Evolutionary conservation across 2,113 vertebrate genomes (phyloP), one percentile per base, ranked within the genome.

Genomic region (Hippocampus barbouri): DNA sequence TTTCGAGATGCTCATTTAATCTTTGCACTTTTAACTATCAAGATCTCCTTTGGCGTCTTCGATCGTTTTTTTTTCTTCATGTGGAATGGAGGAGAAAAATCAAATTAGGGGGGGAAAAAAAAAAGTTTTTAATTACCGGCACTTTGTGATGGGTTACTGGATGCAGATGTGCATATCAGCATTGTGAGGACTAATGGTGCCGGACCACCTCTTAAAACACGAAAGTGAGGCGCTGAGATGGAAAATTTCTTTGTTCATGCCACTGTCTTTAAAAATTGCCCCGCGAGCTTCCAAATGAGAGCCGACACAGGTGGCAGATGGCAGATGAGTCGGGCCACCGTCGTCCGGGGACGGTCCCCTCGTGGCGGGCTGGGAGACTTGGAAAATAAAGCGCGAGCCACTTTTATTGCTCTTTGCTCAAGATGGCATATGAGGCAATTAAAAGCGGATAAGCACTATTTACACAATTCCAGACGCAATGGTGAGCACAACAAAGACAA

Each of bases 401-500:
- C 65, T 75, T 75, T 79, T 81, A 61, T 54, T 88, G 77, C 83
- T 67, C 78, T 84, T 77, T 81, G 81, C 85, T 84, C 75, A 75
- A 84, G 75, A 71, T 74, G 45, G 66, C 80, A 81, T 85, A 78
- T 69, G 70, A 84, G 75, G 89, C 88, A 87, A 90, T 90, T 91
- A 91, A 82, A 83, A 86, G 64, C 41, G 79, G 81, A 83, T 87
- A 86, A 89, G 87, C 71, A 74, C 43, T 88, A 89, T 92, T 90
- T 90, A 86, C 88, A 90, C 87, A 89, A 85, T 70, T 75, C 65
- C 74, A 82, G 76, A 86, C 78, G 72, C 76, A 75, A 53, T 70
- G 30, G 15, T 70, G 71, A 86, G 71, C 76, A 86, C 79, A 88
- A 89, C 86, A 90, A 85, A 88, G 79, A 76, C 66, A 49, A 68